Percentiles rank a stretch among this genome's conserved stretches.
These are phyloP conservation scores for Acanthurus lineatus DNA, from an alignment of 2,797 vertebrate species.

Conservation along the genomic window DNA sequence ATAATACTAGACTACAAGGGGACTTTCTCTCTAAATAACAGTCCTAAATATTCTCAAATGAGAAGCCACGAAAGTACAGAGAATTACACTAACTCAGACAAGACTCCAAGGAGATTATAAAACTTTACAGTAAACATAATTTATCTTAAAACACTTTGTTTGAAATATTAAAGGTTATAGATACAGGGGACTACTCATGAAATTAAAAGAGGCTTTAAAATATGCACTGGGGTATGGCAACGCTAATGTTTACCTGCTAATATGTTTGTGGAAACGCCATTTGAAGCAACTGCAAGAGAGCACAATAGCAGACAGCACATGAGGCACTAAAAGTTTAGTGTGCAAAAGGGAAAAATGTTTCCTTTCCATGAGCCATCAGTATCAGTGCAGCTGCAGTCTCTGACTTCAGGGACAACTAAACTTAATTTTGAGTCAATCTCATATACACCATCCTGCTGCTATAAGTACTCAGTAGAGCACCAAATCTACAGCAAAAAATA, in stretches of 20 bases:
- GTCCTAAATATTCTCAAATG: conserved; percentile 31
- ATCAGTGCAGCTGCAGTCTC: neutral
- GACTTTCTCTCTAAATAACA: conserved; percentile 42
- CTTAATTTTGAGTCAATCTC: no score
- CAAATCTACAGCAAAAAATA: neutral
- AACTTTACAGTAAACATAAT: conserved; percentile 9
- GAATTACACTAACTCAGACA: conserved; percentile 28
- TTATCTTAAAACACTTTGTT: neutral
- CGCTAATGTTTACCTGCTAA: neutral
- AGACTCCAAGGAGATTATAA: conserved; percentile 8
- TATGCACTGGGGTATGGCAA: neutral
- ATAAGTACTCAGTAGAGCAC: neutral
- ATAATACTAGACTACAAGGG: conserved; percentile 15
- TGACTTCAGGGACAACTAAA: neutral
- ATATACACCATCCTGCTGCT: neutral
- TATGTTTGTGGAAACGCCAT: neutral
- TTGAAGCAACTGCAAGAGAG: neutral
- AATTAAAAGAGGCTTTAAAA: neutral
- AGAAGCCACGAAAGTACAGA: conserved; percentile 2
- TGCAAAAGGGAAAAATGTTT: neutral
- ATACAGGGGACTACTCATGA: neutral
- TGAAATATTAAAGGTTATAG: conserved; percentile 25
- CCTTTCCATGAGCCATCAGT: neutral
- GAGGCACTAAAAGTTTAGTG: neutral
- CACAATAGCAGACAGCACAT: neutral